Evolutionary conservation across 2,888 invertebrate species (phyloP), one percentile per base, ranked within the genome.

Genomic region (Calephelis perditalis): DNA sequence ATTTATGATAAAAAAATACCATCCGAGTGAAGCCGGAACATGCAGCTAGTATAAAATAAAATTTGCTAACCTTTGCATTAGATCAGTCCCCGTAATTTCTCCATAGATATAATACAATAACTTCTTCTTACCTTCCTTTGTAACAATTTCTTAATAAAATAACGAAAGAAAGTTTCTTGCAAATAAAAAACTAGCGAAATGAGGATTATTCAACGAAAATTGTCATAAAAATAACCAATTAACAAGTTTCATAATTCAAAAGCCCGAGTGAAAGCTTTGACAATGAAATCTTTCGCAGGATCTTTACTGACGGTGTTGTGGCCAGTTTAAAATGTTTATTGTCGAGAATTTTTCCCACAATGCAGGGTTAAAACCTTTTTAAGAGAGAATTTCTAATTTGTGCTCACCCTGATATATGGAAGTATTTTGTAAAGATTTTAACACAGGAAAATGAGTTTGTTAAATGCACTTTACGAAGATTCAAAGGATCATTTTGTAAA

Each of bases 241-340:
- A 52, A 11, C 8, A 40, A 3, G 35, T 49, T 26, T 49, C 11
- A 35, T 10, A 8, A 52, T 35, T 40, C 40, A 7, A 52, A 52
- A 52, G 35, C 8, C 10, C 49, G 10, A 26, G 9, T 26, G 15
- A 49, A 49, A 10, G 26, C 49, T 49, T 15, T 49, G 49, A 49
- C 49, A 49, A 49, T 49, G 49, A 49, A 49, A 49, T 49, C 49
- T 49, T 15, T 49, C 3, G 49, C 49, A 5, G 49, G 49, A 49
- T 49, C 49, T 49, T 26, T 49, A 35, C 49, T 49, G 49, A 35
- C 49, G 26, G 9, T 26, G 10, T 5, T 35, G 49, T 26, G 49
- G 49, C 26, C 49, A 15, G 49, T 49, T 49, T 49, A 49, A 49
- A 49, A 49, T 49, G 49, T 49, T 49, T 49, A 49, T 49, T 49